Percentiles rank a stretch among this genome's conserved stretches.
These are phyloP conservation scores for Bursaphelenchus okinawaensis DNA, from an alignment of 2,888 invertebrate genomes.

Conservation along the genomic window DNA sequence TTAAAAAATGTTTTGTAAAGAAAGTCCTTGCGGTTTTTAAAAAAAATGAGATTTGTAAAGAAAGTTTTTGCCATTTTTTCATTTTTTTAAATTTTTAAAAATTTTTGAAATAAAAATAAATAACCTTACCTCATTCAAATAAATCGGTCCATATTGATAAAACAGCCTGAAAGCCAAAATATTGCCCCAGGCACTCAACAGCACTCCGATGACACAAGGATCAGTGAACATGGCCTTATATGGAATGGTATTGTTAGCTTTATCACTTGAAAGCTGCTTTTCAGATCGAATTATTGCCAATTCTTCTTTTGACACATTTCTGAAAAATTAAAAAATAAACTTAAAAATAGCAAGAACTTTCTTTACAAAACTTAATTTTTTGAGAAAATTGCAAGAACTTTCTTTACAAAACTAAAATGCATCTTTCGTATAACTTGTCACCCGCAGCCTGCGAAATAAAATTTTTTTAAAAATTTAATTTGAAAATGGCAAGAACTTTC, in stretches of 20 bases:
- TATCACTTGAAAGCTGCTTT: not conserved
- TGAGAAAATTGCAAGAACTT: no score
- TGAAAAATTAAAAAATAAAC: not conserved
- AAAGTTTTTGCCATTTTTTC: not conserved
- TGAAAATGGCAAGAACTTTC: no score
- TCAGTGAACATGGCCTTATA: conserved; percentile 17
- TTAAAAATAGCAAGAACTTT: no score
- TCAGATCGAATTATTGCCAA: not conserved
- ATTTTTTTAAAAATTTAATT: not conserved
- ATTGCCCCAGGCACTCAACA: conserved; percentile 21
- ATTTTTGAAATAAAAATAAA: not conserved
- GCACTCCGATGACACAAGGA: conserved; percentile 27
- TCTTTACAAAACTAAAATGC: no score
- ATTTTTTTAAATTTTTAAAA: not conserved
- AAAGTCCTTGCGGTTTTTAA: no score
- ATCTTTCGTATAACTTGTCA: no score
- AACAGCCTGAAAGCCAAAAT: conserved; percentile 26
- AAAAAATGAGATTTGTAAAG: no score
- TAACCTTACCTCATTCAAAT: conserved; percentile 29
- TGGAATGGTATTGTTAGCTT: not conserved
- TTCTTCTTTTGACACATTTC: not conserved
- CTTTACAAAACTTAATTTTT: no score
- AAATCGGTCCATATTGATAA: conserved; percentile 33
- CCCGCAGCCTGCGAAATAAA: not conserved
- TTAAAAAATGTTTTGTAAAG: no score